These are phyloP conservation scores for Clupea harengus DNA, from an alignment of 2,113 vertebrate genomes.

Conservation along the genomic window DNA sequence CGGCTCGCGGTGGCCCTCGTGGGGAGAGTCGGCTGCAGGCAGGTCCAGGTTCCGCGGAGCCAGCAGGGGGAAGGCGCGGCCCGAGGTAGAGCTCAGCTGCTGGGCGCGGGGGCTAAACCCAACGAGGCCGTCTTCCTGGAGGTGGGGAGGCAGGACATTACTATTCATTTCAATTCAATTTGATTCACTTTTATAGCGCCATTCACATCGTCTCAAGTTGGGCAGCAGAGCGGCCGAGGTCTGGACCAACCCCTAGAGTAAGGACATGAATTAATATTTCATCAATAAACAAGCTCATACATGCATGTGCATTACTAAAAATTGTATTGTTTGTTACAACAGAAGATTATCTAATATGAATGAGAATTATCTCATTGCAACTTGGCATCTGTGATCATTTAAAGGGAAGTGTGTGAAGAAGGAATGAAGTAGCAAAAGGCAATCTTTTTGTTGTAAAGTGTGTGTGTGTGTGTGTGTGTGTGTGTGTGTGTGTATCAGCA, in stretches of 20 bases:
- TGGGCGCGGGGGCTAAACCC: not conserved
- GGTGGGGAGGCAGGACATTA: not conserved
- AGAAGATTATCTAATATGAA: not conserved
- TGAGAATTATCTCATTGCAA: not conserved
- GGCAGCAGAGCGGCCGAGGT: no score
- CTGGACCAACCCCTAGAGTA: no score
- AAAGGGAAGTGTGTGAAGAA: not conserved
- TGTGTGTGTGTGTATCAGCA: slow-evolving; percentile 44
- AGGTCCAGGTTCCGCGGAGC: slow-evolving; percentile 63
- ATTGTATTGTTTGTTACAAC: no score
- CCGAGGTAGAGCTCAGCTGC: slow-evolving; percentile 41
- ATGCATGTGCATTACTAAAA: no score
- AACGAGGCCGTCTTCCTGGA: not conserved
- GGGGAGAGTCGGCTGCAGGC: slow-evolving; percentile 63
- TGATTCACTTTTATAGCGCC: no score
- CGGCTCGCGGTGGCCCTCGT: slow-evolving; percentile 54
- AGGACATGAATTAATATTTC: no score
- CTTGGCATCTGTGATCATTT: not conserved
- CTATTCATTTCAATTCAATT: no score
- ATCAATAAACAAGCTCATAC: no score
- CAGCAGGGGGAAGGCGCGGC: slow-evolving; percentile 65
- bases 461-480: not conserved
- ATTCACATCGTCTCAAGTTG: no score
- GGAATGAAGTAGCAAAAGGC: no score
- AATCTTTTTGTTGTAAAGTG: not conserved